Evolutionary conservation across 2,888 invertebrate species (phyloP).

Genomic region (Callinectes sapidus): DNA sequence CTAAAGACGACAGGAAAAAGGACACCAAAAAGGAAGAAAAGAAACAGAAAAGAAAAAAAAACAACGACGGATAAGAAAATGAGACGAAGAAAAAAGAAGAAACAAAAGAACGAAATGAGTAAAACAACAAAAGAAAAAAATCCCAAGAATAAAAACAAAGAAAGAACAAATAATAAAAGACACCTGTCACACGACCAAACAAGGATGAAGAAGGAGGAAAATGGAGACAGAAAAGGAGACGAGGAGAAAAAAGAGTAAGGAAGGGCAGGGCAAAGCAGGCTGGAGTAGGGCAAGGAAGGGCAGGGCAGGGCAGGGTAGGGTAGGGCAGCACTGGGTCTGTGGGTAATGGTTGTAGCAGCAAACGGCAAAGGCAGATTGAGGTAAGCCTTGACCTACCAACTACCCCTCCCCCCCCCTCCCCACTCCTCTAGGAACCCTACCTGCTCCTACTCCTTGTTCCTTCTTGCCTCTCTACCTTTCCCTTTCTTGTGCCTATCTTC

Average conservation of each 20-base stretch:
- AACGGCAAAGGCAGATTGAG: background rate
- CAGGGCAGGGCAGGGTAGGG: constrained; percentile 5
- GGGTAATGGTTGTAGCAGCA: constrained; percentile 3
- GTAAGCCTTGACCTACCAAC: background rate
- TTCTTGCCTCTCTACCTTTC: background rate
- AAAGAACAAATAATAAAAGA: too few species aligned
- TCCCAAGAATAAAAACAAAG: too few species aligned
- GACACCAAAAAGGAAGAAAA: too few species aligned
- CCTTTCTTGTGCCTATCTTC: background rate
- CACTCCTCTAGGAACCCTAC: too few species aligned
- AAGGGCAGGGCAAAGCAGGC: background rate
- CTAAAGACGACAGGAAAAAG: too few species aligned
- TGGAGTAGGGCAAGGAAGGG: background rate
- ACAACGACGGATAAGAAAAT: too few species aligned
- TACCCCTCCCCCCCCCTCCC: too few species aligned
- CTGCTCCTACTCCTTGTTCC: background rate
- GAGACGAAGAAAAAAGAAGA: too few species aligned
- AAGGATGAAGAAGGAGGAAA: background rate
- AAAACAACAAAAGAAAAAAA: too few species aligned
- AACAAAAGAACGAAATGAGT: too few species aligned
- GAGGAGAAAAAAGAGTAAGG: background rate
- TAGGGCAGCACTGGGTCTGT: background rate
- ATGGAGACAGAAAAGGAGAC: background rate
- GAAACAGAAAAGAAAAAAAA: too few species aligned
- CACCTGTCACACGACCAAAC: background rate